Conservation (phyloP, 1,140 invertebrate genomes). For the Pogonomyrmex barbatus region DNA sequence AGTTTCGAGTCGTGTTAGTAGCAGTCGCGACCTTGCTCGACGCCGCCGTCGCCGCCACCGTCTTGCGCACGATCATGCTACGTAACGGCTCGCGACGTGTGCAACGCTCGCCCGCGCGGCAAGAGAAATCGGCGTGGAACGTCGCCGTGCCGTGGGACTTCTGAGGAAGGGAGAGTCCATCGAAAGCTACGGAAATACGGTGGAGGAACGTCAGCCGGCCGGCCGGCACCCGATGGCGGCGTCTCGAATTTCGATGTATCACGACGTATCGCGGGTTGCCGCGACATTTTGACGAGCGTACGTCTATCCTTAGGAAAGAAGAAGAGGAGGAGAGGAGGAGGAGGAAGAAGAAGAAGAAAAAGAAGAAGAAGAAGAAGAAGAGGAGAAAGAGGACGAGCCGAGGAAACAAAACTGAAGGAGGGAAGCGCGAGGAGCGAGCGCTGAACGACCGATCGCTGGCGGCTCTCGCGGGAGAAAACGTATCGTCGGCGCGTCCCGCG, state of each 20-base stretch:
- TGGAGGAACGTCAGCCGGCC: neutral
- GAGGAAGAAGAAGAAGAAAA: neutral
- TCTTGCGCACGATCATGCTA: neutral
- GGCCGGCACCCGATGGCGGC: slow-evolving; percentile 12
- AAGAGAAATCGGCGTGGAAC: neutral
- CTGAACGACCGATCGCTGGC: neutral
- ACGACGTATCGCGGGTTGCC: neutral
- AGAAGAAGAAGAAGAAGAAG: neutral
- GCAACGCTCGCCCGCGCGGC: slow-evolving; percentile 22
- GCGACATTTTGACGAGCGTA: slow-evolving; percentile 20
- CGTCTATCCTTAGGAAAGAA: neutral
- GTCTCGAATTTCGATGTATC: slow-evolving; percentile 19
- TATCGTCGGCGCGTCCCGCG: slow-evolving; percentile 30
- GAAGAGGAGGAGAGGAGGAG: neutral
- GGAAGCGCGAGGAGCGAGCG: neutral
- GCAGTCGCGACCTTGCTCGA: slow-evolving; percentile 46
- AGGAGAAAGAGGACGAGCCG: neutral
- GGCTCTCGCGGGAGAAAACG: slow-evolving; percentile 5
- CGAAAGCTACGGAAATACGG: no score
- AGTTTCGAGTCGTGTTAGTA: slow-evolving; percentile 14
- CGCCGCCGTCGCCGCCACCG: neutral
- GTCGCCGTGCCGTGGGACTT: neutral
- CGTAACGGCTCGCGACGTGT: slow-evolving; percentile 30
- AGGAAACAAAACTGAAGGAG: slow-evolving; percentile 4
- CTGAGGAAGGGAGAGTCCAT: neutral